Evolutionary conservation across 1,140 invertebrate species (phyloP), one percentile per base, ranked within the genome.

Genomic region (Bombyx mori): DNA sequence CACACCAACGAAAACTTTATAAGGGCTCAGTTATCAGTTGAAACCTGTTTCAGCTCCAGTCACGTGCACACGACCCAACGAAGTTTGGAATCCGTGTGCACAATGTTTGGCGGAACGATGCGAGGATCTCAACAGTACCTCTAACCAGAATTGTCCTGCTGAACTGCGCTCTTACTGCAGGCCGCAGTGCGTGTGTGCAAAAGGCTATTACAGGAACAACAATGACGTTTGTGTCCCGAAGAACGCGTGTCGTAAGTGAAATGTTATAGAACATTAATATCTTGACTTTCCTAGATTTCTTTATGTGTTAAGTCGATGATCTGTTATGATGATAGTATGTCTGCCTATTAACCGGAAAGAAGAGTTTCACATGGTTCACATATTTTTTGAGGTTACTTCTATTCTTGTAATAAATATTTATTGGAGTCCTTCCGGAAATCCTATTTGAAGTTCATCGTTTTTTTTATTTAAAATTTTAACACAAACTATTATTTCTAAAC

Each of bases 31-130:
- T 47, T 47, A 7, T 35, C 26, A 35, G 4, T 35, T 35, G 4
- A 35, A 35, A 35, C 50, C n/a, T 54, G 10, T 56, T 56, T 49
- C n/a, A 56, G 54, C 54, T 10, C 45, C 22, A 9, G 58, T 69
- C 22, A 45, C 60, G n/a, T 69, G 67, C 46, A 69, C 64, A 8
- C 62, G 62, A 57, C 67, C 57, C 6, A 66, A 66, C 42, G 67
- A 69, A 61, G 53, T 63, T 35, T 69, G 67, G 67, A 47, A 56
- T n/a, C 10, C 60, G 1, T 66, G 62, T 51, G 53, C 67, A 7
- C 56, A 54, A 7, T 64, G 61, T 22, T 52, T 59, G 2, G 10
- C n/a, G 7, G 63, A 71, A 42, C 35, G 48, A 8, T 71, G 69
- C 54, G 52, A 55, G 12, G 56, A 68, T 22, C 52, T 53, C 1